A percentile compares a stretch with the other conserved stretches of the same genome.
Evolutionary conservation across 2,797 vertebrate species (phyloP).

Genomic region (Sebastes hopkinsi): DNA sequence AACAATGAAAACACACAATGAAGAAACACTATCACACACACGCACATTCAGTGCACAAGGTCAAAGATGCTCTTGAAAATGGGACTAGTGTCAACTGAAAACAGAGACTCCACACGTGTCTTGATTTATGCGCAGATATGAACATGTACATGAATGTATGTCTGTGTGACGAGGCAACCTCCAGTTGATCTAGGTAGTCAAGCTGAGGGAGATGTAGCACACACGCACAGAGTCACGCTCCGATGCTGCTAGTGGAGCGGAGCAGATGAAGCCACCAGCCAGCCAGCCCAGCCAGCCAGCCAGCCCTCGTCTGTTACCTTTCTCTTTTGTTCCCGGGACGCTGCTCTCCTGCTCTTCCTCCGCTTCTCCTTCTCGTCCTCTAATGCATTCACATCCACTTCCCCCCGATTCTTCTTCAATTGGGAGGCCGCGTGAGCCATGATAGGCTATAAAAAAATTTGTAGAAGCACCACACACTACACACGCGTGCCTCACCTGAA

Average conservation of each 20-base stretch:
- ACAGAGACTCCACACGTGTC: constrained; percentile 5
- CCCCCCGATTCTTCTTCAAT: constrained; percentile 99
- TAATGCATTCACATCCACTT: constrained; percentile 96
- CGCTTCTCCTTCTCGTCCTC: constrained; percentile 96
- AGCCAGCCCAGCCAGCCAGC: background rate
- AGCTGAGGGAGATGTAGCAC: constrained; percentile 21
- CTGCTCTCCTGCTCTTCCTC: constrained; percentile 93
- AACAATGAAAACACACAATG: background rate
- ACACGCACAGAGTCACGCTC: constrained; percentile 61
- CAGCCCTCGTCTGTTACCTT: constrained; percentile 86
- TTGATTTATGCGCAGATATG: background rate
- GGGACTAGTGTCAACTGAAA: background rate
- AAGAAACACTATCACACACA: background rate
- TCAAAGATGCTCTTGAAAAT: constrained; percentile 29
- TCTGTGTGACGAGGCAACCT: constrained; percentile 25
- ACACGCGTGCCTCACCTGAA: constrained; percentile 80
- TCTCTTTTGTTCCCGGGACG: constrained; percentile 96
- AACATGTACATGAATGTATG: constrained; percentile 9
- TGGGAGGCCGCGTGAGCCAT: constrained; percentile 99
- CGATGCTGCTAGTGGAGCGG: constrained; percentile 50
- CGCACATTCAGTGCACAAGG: constrained; percentile 15
- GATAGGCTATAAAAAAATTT: constrained; percentile 75
- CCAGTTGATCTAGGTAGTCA: constrained; percentile 8
- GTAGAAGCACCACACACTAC: constrained; percentile 69
- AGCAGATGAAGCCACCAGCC: constrained; percentile 69